phyloP scores from a whole-genome alignment of 2,113 vertebrate species.

The Urocolius indicus region DNA sequence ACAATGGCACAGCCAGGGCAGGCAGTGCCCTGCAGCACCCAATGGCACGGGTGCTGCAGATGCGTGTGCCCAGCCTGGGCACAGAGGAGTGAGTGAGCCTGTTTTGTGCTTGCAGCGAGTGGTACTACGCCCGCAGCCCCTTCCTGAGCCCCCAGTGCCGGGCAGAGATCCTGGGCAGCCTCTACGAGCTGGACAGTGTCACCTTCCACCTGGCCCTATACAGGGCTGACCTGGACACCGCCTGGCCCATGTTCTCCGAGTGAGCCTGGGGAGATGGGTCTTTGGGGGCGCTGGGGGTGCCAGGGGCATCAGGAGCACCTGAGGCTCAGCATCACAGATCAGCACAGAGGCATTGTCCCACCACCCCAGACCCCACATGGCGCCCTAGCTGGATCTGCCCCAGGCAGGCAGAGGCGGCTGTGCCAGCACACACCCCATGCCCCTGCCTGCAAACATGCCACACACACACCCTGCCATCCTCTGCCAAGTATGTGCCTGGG shows the following conservation, averaged over 20 bases:
- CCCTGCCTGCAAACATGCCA: not conserved
- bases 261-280: not conserved
- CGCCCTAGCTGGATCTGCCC: not conserved
- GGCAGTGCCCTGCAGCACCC: not conserved
- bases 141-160: conserved; percentile 59
- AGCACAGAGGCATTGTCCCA: no score
- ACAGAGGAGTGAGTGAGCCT: rapidly evolving
- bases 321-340: not conserved
- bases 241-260: conserved; percentile 75
- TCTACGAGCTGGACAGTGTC: conserved; percentile 74
- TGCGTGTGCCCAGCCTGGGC: rapidly evolving
- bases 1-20: rapidly evolving
- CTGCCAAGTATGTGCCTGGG: not conserved
- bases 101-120: conserved; percentile 63
- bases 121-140: conserved; percentile 79
- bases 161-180: conserved; percentile 70
- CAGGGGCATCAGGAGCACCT: not conserved
- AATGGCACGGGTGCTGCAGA: not conserved
- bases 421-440: rapidly evolving
- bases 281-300: not conserved
- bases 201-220: conserved; percentile 71
- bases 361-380: rapidly evolving
- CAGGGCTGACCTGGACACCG: conserved; percentile 70
- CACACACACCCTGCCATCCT: not conserved
- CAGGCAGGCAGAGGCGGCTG: not conserved